These are phyloP conservation scores for Leptoteleia sp. DNA, from an alignment of 1,140 invertebrate species.

Conservation along the genomic window DNA sequence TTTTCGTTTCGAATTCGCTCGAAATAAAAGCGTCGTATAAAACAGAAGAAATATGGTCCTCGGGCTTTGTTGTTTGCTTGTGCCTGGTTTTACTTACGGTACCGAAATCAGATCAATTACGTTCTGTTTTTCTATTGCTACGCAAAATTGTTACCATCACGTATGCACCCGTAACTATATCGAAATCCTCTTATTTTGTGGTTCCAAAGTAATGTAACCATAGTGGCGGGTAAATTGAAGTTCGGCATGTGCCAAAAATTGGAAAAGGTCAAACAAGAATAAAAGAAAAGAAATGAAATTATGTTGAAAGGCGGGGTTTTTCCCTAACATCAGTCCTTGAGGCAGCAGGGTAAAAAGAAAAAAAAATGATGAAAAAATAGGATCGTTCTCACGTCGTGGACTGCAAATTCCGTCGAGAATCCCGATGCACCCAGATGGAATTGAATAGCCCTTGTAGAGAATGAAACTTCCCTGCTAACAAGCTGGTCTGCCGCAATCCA, in stretches of 20 bases:
- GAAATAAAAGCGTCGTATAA: slow-evolving; percentile 42
- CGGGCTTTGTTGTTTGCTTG: slow-evolving; percentile 30
- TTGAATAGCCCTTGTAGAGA: slow-evolving; percentile 81
- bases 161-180: slow-evolving; percentile 19
- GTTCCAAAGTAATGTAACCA: slow-evolving; percentile 2
- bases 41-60: slow-evolving; percentile 38
- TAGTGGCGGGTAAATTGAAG: slow-evolving; percentile 8
- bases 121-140: slow-evolving; percentile 22
- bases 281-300: slow-evolving; percentile 28
- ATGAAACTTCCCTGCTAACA: slow-evolving; percentile 82
- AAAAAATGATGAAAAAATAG: slow-evolving; percentile 29
- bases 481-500: slow-evolving; percentile 81
- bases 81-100: slow-evolving; percentile 21
- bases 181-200: background rate
- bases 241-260: slow-evolving; percentile 20
- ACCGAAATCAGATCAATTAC: slow-evolving; percentile 16
- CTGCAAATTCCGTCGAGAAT: slow-evolving; percentile 43
- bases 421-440: slow-evolving; percentile 78
- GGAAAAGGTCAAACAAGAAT: slow-evolving; percentile 2
- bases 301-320: background rate
- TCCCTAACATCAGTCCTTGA: slow-evolving; percentile 17
- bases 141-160: slow-evolving; percentile 9
- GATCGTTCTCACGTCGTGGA: slow-evolving; percentile 52
- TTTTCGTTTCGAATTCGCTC: slow-evolving; percentile 45
- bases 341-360: slow-evolving; percentile 6